Evolutionary conservation across 1,140 invertebrate species (phyloP), one percentile per base, ranked within the genome.

Genomic region (Diachasma alloeum): DNA sequence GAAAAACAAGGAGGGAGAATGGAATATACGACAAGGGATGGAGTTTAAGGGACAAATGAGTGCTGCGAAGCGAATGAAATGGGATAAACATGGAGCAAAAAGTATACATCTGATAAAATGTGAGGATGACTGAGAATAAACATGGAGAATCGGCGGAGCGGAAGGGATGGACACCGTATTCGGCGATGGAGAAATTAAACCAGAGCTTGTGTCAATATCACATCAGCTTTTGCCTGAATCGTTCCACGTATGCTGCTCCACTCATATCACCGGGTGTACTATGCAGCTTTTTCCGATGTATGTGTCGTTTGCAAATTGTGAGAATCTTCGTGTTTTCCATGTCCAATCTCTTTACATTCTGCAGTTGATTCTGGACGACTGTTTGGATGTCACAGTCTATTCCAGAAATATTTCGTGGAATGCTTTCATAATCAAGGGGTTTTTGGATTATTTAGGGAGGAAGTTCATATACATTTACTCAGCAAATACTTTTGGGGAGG

Each of bases 171-270:
- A 85, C 86, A 87, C 85, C 83, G 83, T 87, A 85, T 88, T 87
- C 86, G 83, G 83, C 84, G 74, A 84, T 78, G 81, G 86, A 87
- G 85, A 88, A 87, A 88, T 88, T 88, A 88, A 87, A 88, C 85
- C 82, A 87, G 84, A 85, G 86, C 86, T 88, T 87, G 84, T 87
- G 86, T 88, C 87, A 87, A 88, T 87, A 88, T 84, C 85, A 80
- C 79, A 83, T 85, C 86, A 85, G 86, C 87, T 86, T 87, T 85
- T 82, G 80, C 81, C 83, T 75, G 72, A 63, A 81, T 82, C 83
- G 81, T 81, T 82, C 75, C 80, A 76, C 72, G 9, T 72, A 15
- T 22, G 37, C 59, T 74, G 15, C 8, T 63, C 9, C 31, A 31
- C 31, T 31, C 31, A 31, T 31, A 31, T 31, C 31, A 31, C 31